Conservation (phyloP, 2,113 vertebrate species). For the Pygoscelis antarcticus region DNA sequence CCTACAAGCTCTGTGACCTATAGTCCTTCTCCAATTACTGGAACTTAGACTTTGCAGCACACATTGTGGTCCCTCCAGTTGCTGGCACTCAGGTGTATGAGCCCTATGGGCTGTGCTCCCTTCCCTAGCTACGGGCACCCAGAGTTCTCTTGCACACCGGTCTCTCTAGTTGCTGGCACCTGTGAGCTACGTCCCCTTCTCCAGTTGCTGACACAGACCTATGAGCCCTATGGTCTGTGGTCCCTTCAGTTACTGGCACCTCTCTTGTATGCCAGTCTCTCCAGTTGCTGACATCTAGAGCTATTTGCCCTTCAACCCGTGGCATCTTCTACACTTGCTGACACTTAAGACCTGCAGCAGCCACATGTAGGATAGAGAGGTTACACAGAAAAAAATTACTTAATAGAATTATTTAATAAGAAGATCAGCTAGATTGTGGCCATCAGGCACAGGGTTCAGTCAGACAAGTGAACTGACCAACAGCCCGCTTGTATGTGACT, state of each 20-base stretch:
- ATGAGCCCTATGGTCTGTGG: background rate
- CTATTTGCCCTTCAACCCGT: background rate
- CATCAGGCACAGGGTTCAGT: background rate
- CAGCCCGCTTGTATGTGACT: background rate
- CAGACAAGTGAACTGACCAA: background rate
- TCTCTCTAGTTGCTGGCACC: background rate
- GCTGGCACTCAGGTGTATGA: background rate
- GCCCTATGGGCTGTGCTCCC: background rate
- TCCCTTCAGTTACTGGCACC: background rate
- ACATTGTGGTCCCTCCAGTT: background rate
- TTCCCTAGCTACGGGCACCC: background rate
- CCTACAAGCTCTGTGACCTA: background rate
- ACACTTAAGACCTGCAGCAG: background rate
- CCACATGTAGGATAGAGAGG: background rate
- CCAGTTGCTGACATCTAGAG: background rate
- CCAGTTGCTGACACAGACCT: background rate
- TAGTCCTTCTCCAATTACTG: background rate
- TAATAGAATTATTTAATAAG: background rate
- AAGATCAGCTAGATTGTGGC: accelerated
- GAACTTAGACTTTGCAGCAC: background rate
- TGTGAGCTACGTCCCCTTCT: background rate
- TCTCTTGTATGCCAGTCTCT: background rate
- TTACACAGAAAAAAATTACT: background rate
- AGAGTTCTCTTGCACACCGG: background rate
- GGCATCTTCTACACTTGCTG: background rate